Conservation (phyloP, 2,113 vertebrate species). For the Bungarus multicinctus region DNA sequence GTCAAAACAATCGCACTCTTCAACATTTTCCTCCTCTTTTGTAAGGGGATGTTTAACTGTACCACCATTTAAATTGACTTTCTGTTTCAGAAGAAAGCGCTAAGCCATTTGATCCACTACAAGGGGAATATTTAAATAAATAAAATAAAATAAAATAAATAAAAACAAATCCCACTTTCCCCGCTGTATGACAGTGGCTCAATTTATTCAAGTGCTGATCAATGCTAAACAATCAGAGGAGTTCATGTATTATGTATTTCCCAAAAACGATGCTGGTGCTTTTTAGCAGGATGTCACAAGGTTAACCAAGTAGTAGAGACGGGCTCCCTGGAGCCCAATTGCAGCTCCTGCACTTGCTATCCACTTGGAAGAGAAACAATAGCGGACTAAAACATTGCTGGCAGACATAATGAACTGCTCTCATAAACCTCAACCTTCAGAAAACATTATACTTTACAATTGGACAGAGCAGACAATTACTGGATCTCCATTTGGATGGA, state of each 20-base stretch:
- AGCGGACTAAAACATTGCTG: conserved; percentile 74
- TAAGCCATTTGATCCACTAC: conserved; percentile 47
- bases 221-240: conserved; percentile 87
- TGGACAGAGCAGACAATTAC: conserved; percentile 70
- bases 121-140: conserved; percentile 7
- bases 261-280: conserved; percentile 73
- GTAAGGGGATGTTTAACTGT: conserved; percentile 33
- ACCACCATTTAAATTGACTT: conserved; percentile 51
- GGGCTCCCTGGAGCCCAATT: conserved; percentile 81
- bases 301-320: conserved; percentile 88
- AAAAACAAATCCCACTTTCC: conserved; percentile 25
- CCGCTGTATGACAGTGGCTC: conserved; percentile 85
- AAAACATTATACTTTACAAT: conserved; percentile 71
- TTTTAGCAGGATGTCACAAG: conserved; percentile 86
- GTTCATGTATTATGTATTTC: conserved; percentile 94
- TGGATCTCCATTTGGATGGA: conserved; percentile 56
- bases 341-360: conserved; percentile 73
- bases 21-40: conserved; percentile 32
- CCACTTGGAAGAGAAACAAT: conserved; percentile 69
- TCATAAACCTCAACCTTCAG: conserved; percentile 77
- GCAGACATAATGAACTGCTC: conserved; percentile 72
- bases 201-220: conserved; percentile 95
- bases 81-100: conserved; percentile 59
- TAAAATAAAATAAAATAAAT: neutral
- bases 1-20: conserved; percentile 30